These are phyloP conservation scores for Spinus pinus DNA, from an alignment of 2,797 vertebrate genomes.

Conservation along the genomic window DNA sequence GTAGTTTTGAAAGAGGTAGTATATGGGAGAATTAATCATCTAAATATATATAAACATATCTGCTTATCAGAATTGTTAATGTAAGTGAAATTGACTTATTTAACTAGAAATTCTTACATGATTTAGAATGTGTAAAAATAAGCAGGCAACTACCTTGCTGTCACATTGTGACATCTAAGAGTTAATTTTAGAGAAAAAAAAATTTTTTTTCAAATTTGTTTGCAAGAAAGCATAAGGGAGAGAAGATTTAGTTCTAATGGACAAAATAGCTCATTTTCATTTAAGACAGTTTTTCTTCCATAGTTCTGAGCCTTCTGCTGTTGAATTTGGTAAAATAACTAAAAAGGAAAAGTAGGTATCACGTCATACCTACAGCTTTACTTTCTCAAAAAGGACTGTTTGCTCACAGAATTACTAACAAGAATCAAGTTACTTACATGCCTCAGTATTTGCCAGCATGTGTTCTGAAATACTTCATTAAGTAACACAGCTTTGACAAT, in stretches of 20 bases:
- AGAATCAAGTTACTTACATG: not conserved
- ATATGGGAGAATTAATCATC: not conserved
- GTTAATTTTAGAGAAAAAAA: not conserved
- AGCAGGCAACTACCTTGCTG: not conserved
- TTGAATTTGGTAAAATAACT: not conserved
- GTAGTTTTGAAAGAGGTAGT: not conserved
- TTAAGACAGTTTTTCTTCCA: not conserved
- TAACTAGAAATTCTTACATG: not conserved
- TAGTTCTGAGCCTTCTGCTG: not conserved
- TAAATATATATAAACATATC: not conserved
- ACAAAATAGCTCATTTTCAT: not conserved
- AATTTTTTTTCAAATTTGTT: not conserved
- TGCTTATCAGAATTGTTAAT: not conserved
- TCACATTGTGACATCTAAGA: not conserved
- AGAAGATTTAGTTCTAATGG: not conserved
- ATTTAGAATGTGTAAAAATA: not conserved
- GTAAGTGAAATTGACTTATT: not conserved
- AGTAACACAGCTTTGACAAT: not conserved
- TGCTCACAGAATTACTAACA: not conserved
- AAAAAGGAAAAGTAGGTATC: not conserved
- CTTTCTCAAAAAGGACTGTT: not conserved
- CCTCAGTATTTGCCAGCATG: not conserved
- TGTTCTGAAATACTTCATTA: not conserved
- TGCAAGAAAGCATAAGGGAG: not conserved
- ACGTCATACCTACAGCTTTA: not conserved